Evolutionary conservation across 2,113 vertebrate species (phyloP).

Genomic region (Physeter macrocephalus): DNA sequence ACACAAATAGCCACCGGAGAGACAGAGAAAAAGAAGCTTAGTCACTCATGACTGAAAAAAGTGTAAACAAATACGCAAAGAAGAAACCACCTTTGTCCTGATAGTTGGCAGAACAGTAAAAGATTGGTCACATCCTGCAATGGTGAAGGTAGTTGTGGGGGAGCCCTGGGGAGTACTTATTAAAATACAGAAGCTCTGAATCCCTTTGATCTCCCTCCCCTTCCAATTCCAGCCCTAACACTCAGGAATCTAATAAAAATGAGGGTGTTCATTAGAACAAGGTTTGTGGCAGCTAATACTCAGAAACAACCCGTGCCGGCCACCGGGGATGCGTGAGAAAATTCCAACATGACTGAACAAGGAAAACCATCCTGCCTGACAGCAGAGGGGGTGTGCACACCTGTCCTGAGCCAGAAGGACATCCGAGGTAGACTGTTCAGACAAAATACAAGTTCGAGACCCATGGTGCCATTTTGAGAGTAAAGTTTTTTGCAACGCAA

Average conservation of each 20-base stretch:
- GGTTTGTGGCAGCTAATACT: background rate
- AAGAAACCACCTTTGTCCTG: background rate
- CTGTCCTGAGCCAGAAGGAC: background rate
- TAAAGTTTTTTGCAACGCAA: background rate
- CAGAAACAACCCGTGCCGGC: background rate
- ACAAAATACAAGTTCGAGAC: fast-evolving
- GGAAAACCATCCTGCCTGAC: fast-evolving
- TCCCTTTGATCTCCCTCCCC: background rate
- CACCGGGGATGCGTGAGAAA: background rate
- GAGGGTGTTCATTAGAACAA: background rate
- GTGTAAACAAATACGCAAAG: background rate
- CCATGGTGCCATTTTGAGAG: background rate
- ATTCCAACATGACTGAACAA: fast-evolving
- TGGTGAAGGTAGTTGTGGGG: background rate
- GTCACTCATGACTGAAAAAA: background rate
- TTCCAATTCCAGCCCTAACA: background rate
- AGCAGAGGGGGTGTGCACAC: fast-evolving
- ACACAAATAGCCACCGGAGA: background rate
- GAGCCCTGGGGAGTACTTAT: too few relatives aligned
- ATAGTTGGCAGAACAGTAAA: background rate
- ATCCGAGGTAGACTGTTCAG: fast-evolving
- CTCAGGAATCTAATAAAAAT: background rate
- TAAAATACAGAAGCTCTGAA: background rate
- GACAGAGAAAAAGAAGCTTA: background rate
- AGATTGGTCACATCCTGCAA: background rate